These are phyloP conservation scores for Tenodera sinensis DNA, from an alignment of 2,888 invertebrate genomes.

Conservation along the genomic window DNA sequence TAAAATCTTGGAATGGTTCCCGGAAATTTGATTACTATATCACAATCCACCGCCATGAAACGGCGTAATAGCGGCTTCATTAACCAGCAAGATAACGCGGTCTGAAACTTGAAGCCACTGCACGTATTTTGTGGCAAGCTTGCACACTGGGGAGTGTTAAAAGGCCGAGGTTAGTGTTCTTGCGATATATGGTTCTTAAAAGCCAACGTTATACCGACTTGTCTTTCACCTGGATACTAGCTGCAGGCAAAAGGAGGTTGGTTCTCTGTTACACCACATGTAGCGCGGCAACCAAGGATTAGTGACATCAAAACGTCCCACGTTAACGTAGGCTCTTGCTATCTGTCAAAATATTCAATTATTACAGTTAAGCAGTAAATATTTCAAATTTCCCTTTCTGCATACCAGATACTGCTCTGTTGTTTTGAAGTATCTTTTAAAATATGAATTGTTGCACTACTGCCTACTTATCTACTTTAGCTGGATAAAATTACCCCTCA, in stretches of 20 bases:
- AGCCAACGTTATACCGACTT: not conserved
- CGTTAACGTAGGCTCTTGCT: too few relatives aligned
- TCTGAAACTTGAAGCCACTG: not conserved
- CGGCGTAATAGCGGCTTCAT: not conserved
- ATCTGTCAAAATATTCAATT: too few relatives aligned
- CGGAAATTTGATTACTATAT: conserved; percentile 13
- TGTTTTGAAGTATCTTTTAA: too few relatives aligned
- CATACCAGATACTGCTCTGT: too few relatives aligned
- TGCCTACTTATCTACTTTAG: too few relatives aligned
- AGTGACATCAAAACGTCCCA: too few relatives aligned
- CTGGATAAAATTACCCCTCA: too few relatives aligned
- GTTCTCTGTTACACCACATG: too few relatives aligned
- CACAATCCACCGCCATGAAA: conserved; percentile 1
- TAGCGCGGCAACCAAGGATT: too few relatives aligned
- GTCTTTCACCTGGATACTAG: not conserved
- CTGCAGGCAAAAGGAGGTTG: not conserved
- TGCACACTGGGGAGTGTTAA: not conserved
- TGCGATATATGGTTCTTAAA: not conserved
- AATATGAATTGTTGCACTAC: too few relatives aligned
- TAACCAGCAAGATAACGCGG: not conserved
- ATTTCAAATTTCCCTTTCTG: too few relatives aligned
- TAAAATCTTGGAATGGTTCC: conserved; percentile 1
- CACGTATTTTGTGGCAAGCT: not conserved
- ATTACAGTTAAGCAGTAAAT: too few relatives aligned
- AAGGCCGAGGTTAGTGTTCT: not conserved